Evolutionary conservation across 2,888 invertebrate species (phyloP).

Genomic region (Drosophila fulvimacula): DNA sequence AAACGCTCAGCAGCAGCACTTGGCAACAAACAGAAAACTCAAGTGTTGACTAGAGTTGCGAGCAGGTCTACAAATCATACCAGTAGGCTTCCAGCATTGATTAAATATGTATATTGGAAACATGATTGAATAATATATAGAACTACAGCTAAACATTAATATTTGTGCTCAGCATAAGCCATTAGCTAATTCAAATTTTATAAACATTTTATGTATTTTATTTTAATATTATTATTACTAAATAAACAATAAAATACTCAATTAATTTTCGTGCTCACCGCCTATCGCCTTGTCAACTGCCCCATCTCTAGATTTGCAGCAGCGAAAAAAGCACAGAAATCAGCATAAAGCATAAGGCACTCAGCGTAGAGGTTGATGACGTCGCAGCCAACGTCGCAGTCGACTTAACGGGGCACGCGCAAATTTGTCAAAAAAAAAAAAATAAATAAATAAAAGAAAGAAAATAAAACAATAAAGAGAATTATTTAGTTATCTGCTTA

Average conservation of each 20-base stretch:
- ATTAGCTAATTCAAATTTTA: too few species aligned
- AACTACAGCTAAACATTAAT: too few species aligned
- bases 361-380: constrained; percentile 47
- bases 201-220: too few species aligned
- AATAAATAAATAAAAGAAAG: too few species aligned
- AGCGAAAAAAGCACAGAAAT: constrained; percentile 13
- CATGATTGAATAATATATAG: too few species aligned
- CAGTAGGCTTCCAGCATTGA: background rate
- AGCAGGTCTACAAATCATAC: background rate
- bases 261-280: background rate
- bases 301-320: background rate
- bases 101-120: too few species aligned
- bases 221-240: too few species aligned
- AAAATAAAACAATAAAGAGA: constrained; percentile 5
- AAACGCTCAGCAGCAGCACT: constrained; percentile 43
- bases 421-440: background rate
- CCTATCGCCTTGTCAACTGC: background rate
- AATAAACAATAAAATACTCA: too few species aligned
- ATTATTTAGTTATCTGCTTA: constrained; percentile 20
- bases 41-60: background rate
- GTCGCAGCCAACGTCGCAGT: constrained; percentile 43
- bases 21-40: constrained; percentile 61
- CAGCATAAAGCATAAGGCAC: constrained; percentile 32
- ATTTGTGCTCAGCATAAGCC: too few species aligned
- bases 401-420: constrained; percentile 57